A percentile compares a stretch with the other conserved stretches of the same genome.
Evolutionary conservation across 2,797 vertebrate species (phyloP).

Genomic region (Catharus ustulatus): DNA sequence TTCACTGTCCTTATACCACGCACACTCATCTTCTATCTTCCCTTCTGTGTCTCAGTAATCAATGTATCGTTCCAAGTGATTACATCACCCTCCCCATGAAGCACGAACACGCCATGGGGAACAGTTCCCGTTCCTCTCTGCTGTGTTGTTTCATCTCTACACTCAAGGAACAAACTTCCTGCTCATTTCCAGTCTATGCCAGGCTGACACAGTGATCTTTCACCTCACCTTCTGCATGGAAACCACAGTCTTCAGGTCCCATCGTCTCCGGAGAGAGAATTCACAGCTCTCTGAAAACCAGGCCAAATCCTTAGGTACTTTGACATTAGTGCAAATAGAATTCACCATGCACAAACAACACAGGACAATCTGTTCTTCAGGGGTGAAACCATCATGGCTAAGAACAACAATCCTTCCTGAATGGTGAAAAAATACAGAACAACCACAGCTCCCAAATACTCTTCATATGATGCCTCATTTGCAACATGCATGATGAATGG

Average conservation of each 20-base stretch:
- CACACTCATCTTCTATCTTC: background rate
- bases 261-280: background rate
- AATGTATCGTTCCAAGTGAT: background rate
- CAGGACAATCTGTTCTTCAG: background rate
- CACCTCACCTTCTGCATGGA: background rate
- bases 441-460: fast-evolving
- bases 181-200: fast-evolving
- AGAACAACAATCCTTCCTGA: background rate
- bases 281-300: background rate
- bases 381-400: fast-evolving
- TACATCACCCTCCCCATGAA: background rate
- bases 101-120: fast-evolving
- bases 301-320: too few relatives aligned
- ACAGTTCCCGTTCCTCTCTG: background rate
- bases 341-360: background rate
- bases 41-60: background rate
- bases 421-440: too few relatives aligned
- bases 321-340: background rate
- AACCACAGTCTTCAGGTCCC: background rate
- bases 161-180: background rate
- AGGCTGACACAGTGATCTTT: background rate
- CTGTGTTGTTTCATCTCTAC: fast-evolving
- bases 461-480: too few relatives aligned
- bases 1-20: background rate
- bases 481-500: too few relatives aligned